Conservation (phyloP, 2,888 invertebrate genomes). For the Lissocephala sabroskyi region DNA sequence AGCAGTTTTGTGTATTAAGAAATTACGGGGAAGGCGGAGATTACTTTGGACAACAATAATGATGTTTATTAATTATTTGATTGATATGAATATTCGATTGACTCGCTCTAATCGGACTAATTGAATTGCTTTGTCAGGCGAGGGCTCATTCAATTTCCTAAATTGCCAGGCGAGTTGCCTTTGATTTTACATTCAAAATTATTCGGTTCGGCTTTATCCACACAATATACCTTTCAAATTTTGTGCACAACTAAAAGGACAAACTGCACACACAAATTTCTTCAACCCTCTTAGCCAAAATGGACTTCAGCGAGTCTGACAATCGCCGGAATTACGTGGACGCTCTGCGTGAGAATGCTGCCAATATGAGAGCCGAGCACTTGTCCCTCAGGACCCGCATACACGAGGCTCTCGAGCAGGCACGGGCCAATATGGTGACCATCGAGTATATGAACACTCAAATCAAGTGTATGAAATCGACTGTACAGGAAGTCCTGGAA, state of each 20-base stretch:
- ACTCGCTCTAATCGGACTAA: constrained; percentile 10
- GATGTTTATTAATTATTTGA: constrained; percentile 23
- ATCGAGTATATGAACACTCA: constrained; percentile 22
- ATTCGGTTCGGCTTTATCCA: too few species aligned
- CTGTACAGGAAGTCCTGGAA: too few species aligned
- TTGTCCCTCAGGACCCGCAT: constrained; percentile 18
- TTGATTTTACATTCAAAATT: too few species aligned
- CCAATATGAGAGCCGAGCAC: constrained; percentile 29
- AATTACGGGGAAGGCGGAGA: too few species aligned
- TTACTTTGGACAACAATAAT: background rate
- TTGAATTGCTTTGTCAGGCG: too few species aligned
- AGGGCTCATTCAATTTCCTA: too few species aligned
- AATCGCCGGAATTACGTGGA: constrained; percentile 16
- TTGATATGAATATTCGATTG: constrained; percentile 35
- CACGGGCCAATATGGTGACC: constrained; percentile 14
- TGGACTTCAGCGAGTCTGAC: constrained; percentile 19
- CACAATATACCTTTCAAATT: too few species aligned
- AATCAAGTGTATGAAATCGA: constrained; percentile 1
- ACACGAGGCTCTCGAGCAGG: constrained; percentile 10
- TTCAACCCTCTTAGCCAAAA: background rate
- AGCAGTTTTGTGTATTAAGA: too few species aligned
- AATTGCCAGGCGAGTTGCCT: too few species aligned
- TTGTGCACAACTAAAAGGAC: too few species aligned
- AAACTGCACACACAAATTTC: too few species aligned
- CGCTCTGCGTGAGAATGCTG: constrained; percentile 33